phyloP scores from a whole-genome alignment of 2,797 vertebrate species.

The Mustela erminea region DNA sequence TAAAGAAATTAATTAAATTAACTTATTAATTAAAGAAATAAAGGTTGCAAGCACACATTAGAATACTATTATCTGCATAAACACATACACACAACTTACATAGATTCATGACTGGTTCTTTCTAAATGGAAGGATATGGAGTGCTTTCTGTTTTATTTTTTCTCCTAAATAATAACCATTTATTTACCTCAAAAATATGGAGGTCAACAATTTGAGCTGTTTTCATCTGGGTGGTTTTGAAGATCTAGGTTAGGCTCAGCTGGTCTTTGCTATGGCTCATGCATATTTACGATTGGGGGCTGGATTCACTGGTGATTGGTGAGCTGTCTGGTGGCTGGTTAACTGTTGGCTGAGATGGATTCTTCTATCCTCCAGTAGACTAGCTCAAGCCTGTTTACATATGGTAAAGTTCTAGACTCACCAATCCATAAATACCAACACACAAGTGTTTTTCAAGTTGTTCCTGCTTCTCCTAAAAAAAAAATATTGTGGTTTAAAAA shows the following conservation, averaged over 20 bases:
- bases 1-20: slow-evolving; percentile 19
- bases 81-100: neutral
- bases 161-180: neutral
- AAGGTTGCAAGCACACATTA: neutral
- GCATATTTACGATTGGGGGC: neutral
- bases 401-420: neutral
- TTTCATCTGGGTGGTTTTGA: neutral
- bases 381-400: neutral
- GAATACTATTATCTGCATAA: neutral
- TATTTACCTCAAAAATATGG: neutral
- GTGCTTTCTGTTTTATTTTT: neutral
- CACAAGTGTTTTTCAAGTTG: neutral
- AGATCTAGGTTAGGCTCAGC: neutral
- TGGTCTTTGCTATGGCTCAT: neutral
- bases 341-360: neutral
- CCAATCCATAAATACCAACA: neutral
- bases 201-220: slow-evolving; percentile 5
- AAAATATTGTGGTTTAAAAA: neutral
- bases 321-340: neutral
- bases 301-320: neutral
- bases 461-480: neutral
- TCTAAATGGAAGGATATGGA: slow-evolving; percentile 2
- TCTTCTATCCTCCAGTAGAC: neutral
- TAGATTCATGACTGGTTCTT: neutral
- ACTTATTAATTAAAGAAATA: slow-evolving; percentile 22